Percentiles rank a stretch among this genome's conserved stretches.
These are phyloP conservation scores for Turritopsis dohrnii DNA, from an alignment of 30 jellyfish, hydroid and myxozoan species.

Conservation along the genomic window DNA sequence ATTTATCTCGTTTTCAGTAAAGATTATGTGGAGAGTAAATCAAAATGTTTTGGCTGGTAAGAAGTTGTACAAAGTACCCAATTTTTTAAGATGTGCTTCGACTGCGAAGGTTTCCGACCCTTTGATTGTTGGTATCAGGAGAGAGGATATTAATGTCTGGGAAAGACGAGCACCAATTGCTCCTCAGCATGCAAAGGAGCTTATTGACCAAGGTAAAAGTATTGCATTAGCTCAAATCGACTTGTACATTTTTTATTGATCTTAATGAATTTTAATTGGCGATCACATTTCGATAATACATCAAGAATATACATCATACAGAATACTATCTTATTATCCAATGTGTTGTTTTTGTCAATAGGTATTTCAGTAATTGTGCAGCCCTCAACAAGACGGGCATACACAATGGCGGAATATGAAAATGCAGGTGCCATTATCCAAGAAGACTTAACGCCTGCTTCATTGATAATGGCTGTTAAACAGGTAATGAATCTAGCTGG, in stretches of 20 bases:
- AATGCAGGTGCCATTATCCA: conserved; percentile 87
- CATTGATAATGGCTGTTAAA: conserved; percentile 83
- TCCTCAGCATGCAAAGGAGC: conserved; percentile 66
- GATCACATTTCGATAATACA: too few relatives aligned
- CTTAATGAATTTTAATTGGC: too few relatives aligned
- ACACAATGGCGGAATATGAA: conserved; percentile 91
- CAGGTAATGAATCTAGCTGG: conserved; percentile 23
- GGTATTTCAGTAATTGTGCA: conserved; percentile 73
- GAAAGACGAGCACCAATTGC: conserved; percentile 92
- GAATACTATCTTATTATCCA: too few relatives aligned
- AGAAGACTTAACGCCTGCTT: conserved; percentile 84
- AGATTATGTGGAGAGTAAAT: not conserved
- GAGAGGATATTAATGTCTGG: conserved; percentile 94
- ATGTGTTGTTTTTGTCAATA: too few relatives aligned
- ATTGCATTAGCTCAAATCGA: too few relatives aligned
- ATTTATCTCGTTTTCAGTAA: not conserved
- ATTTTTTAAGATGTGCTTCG: not conserved
- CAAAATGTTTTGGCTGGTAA: not conserved
- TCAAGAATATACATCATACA: not conserved
- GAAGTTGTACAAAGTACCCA: not conserved
- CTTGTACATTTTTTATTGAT: too few relatives aligned
- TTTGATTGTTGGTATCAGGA: conserved; percentile 52
- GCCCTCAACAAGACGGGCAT: conserved; percentile 95
- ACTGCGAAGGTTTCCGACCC: conserved; percentile 49
- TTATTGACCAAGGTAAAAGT: conserved; percentile 40